Evolutionary conservation across 2,113 vertebrate genomes (phyloP), one percentile per base, ranked within the genome.

Genomic region (Lophura nycthemera): DNA sequence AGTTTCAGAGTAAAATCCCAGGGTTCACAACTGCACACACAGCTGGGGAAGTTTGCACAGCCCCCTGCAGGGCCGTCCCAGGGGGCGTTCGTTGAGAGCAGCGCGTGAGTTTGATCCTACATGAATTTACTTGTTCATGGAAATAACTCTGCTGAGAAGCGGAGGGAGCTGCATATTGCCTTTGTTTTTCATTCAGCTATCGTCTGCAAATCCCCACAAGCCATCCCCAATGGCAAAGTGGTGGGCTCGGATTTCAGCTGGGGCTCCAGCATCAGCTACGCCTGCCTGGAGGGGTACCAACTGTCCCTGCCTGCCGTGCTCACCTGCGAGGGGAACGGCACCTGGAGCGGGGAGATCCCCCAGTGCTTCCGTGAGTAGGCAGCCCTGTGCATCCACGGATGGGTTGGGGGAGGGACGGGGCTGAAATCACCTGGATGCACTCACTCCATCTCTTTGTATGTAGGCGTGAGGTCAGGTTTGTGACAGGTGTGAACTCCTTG

Each of bases 241-340:
- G 98, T 99, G 66, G 99, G 99, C 14, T 98, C 98, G 0, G 99
- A 99, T 82, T 99, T 99, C 97, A 98, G 92, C 92, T 99, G 99
- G 99, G 99, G 99, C 65, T 98, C 98, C 17, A 99, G 99, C 3
- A 96, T 99, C 89, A 99, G 98, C 86, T 99, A 99, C 2, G 96
- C 98, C 80, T 99, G 99, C 92, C 98, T 99, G 71, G 99, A 99
- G 92, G 99, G 99, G 4, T 99, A 99, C 92, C 99, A 99, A 97
- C 98, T 99, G 24, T 99, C 99, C 45, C 97, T 99, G 61, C 99
- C 99, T 0, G 99, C 99, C 0, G 97, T 99, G 92, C 97, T 99
- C 83, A 99, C 98, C 91, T 99, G 99, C 30, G 98, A 99, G 95
- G 99, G 99, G 52, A 98, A 97, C 1, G 99, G 99, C 42, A 98